phyloP scores from a whole-genome alignment of 2,888 invertebrate species.

The Drosophila testacea region DNA sequence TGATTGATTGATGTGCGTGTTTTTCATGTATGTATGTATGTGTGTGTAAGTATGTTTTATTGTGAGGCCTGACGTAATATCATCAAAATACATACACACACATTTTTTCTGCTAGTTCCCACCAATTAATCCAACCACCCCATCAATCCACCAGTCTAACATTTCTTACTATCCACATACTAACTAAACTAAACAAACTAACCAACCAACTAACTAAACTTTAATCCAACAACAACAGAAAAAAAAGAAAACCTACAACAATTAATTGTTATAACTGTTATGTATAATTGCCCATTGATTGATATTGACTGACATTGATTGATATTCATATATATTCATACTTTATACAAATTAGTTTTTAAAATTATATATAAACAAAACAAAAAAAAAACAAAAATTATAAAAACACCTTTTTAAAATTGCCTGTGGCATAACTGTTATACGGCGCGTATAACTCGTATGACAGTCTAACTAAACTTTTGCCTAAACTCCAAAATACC shows the following conservation, averaged over 20 bases:
- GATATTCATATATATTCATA: slow-evolving; percentile 25
- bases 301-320: slow-evolving; percentile 31
- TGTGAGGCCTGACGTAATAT: slow-evolving; percentile 40
- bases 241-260: slow-evolving; percentile 16
- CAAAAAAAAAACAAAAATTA: slow-evolving; percentile 5
- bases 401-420: slow-evolving; percentile 3
- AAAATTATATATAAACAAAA: slow-evolving; percentile 28
- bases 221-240: slow-evolving; percentile 14
- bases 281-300: slow-evolving; percentile 41
- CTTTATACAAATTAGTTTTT: slow-evolving; percentile 20
- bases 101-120: slow-evolving; percentile 21
- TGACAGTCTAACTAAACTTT: slow-evolving; percentile 34
- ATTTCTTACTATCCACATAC: slow-evolving; percentile 37
- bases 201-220: slow-evolving; percentile 23
- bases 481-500: slow-evolving; percentile 33
- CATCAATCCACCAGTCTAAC: slow-evolving; percentile 38
- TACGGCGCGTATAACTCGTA: slow-evolving; percentile 38
- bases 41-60: slow-evolving; percentile 32
- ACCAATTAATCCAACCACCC: slow-evolving; percentile 6
- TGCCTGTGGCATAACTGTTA: slow-evolving; percentile 45
- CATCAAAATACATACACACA: slow-evolving; percentile 25
- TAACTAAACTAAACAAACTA: slow-evolving; percentile 2
- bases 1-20: slow-evolving; percentile 48
- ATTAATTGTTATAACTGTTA: slow-evolving; percentile 42
- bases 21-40: slow-evolving; percentile 40